Conservation (phyloP, 2,113 vertebrate species). For the Addax nasomaculatus region DNA sequence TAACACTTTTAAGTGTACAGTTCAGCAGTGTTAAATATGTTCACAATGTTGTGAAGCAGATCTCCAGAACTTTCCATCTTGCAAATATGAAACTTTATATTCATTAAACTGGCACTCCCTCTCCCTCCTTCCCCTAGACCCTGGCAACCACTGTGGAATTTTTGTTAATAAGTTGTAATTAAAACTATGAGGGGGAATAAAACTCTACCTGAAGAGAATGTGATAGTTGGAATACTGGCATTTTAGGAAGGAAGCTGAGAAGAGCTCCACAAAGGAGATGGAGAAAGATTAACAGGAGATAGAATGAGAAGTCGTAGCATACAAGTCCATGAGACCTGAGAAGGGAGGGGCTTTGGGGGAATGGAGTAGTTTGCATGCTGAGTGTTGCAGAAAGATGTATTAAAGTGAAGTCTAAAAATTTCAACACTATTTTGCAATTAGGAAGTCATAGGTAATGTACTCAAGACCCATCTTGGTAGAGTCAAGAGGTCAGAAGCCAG, state of each 20-base stretch:
- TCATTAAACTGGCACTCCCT: background rate
- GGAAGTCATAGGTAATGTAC: background rate
- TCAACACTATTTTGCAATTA: background rate
- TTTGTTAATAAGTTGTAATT: background rate
- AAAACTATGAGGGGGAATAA: background rate
- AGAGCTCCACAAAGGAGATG: background rate
- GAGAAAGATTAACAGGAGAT: background rate
- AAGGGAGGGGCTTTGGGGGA: background rate
- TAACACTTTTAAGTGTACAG: background rate
- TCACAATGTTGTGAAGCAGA: background rate
- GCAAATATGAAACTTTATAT: background rate
- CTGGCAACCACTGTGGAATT: background rate
- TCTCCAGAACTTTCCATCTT: background rate
- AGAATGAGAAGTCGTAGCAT: background rate
- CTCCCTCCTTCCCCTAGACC: rapidly evolving
- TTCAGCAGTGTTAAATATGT: background rate
- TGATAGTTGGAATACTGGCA: background rate
- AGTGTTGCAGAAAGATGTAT: background rate
- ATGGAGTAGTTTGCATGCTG: background rate
- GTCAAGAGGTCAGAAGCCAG: background rate
- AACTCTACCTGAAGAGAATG: background rate
- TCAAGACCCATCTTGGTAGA: background rate
- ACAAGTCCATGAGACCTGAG: background rate
- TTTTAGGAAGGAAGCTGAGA: background rate
- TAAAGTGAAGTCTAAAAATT: background rate